A percentile compares a stretch with the other conserved stretches of the same genome.
These are phyloP conservation scores for Julus scanicus DNA, from an alignment of 2,888 invertebrate species.

Conservation along the genomic window DNA sequence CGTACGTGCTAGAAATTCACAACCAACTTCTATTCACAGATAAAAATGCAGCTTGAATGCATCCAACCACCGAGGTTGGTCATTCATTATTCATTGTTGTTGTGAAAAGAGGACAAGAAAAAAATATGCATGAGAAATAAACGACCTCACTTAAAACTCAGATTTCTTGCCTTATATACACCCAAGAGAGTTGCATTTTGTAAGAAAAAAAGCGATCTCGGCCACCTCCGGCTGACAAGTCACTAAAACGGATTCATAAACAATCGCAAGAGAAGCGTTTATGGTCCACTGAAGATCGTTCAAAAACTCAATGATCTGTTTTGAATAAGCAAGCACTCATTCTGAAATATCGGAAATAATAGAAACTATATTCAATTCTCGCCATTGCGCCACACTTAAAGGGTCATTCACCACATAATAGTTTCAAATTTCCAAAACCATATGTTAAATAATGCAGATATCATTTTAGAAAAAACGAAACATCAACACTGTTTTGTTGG, in stretches of 20 bases:
- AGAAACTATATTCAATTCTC: background rate
- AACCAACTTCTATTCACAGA: background rate
- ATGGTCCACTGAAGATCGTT: slow-evolving; percentile 30
- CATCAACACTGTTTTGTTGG: background rate
- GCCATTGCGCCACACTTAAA: background rate
- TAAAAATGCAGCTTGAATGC: slow-evolving; percentile 43
- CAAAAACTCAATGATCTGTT: slow-evolving; percentile 22
- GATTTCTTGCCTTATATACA: background rate
- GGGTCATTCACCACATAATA: background rate
- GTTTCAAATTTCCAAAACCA: background rate
- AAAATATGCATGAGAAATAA: slow-evolving; percentile 36
- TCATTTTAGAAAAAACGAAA: background rate
- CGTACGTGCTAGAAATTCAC: slow-evolving; percentile 29
- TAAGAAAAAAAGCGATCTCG: background rate
- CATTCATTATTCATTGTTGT: slow-evolving; percentile 40
- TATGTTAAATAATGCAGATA: background rate
- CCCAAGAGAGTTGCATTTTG: background rate
- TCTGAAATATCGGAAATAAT: background rate
- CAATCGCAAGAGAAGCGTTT: slow-evolving; percentile 19
- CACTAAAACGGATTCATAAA: slow-evolving; percentile 35
- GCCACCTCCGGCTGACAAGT: slow-evolving; percentile 45
- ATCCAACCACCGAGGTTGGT: slow-evolving; percentile 32
- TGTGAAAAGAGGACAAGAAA: slow-evolving; percentile 38
- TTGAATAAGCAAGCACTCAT: slow-evolving; percentile 23
- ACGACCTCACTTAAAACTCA: slow-evolving; percentile 36